Percentiles rank a stretch among this genome's conserved stretches.
phyloP scores from a whole-genome alignment of 2,888 invertebrate genomes.

The Nomada hirtipes region DNA sequence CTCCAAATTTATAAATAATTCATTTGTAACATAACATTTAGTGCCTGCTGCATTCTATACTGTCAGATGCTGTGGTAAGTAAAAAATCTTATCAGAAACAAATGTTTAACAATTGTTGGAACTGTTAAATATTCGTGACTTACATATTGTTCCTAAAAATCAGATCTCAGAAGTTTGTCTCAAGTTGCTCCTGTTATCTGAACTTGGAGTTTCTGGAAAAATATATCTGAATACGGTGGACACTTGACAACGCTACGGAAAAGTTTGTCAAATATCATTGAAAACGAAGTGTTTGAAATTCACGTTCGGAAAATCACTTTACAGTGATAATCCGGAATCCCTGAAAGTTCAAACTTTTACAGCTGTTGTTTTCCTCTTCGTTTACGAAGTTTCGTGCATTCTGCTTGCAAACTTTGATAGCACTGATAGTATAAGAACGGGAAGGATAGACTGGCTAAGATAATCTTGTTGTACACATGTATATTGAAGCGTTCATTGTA shows the following conservation, averaged over 20 bases:
- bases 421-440: background rate
- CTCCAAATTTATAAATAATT: too few relatives aligned
- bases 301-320: constrained; percentile 20
- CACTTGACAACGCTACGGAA: background rate
- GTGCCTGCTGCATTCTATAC: too few relatives aligned
- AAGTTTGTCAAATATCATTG: background rate
- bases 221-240: background rate
- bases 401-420: constrained; percentile 17
- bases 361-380: constrained; percentile 26
- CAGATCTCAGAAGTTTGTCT: background rate
- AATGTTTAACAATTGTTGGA: too few relatives aligned
- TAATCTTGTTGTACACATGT: background rate
- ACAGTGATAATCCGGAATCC: background rate
- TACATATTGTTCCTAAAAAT: background rate
- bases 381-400: constrained; percentile 30
- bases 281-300: background rate
- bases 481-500: background rate
- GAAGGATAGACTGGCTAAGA: background rate
- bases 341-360: constrained; percentile 4
- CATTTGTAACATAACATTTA: too few relatives aligned
- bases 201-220: background rate
- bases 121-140: background rate
- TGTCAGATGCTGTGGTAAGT: too few relatives aligned
- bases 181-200: background rate
- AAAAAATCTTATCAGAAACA: too few relatives aligned